phyloP scores from a whole-genome alignment of 2,888 invertebrate genomes.

The Drosophila putrida region DNA sequence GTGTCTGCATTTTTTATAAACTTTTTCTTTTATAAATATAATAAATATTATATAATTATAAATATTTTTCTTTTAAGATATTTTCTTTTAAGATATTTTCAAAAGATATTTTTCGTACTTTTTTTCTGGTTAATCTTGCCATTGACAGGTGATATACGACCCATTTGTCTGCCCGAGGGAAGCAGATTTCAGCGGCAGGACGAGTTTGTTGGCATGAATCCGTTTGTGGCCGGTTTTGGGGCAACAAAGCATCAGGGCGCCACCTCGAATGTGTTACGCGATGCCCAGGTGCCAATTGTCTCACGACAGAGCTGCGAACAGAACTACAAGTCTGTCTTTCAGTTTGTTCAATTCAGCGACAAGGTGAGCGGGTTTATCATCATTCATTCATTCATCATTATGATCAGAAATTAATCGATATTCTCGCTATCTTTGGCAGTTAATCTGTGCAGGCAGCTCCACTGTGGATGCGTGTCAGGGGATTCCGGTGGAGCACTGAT shows the following conservation, averaged over 20 bases:
- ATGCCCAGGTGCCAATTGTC: constrained; percentile 85
- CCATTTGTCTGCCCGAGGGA: constrained; percentile 91
- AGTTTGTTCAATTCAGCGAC: constrained; percentile 70
- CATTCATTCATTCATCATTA: not conserved
- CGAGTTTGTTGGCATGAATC: constrained; percentile 86
- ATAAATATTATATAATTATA: too few species aligned
- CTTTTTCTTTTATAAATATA: too few species aligned
- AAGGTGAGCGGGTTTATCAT: constrained; percentile 62
- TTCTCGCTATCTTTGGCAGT: constrained; percentile 61
- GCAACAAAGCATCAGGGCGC: constrained; percentile 86
- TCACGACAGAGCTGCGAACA: constrained; percentile 84
- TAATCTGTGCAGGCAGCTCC: constrained; percentile 84
- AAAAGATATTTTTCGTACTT: too few species aligned
- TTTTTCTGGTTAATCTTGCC: not conserved
- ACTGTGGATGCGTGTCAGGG: constrained; percentile 84
- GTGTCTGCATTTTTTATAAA: too few species aligned
- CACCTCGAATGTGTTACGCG: constrained; percentile 85
- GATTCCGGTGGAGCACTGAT: constrained; percentile 85
- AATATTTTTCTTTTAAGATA: too few species aligned
- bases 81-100: too few species aligned
- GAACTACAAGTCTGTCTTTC: constrained; percentile 84
- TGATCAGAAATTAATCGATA: not conserved
- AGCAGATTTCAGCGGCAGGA: constrained; percentile 68
- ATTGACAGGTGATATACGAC: constrained; percentile 88
- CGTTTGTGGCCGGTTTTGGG: constrained; percentile 94